These are phyloP conservation scores for Rhinella marina DNA, from an alignment of 2,797 vertebrate genomes.

Conservation along the genomic window DNA sequence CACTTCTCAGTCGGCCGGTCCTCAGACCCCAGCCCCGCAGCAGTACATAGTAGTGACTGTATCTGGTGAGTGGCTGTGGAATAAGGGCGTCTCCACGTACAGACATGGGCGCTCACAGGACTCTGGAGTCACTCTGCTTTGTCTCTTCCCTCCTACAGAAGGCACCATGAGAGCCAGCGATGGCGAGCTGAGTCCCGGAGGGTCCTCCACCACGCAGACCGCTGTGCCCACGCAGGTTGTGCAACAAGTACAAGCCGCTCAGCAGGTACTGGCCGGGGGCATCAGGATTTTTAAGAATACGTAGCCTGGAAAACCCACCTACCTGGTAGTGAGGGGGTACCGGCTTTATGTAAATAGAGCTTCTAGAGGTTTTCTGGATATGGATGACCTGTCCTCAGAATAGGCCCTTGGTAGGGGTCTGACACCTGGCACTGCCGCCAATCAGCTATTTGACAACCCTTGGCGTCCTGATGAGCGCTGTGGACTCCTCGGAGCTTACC, in stretches of 20 bases:
- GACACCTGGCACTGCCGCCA: too few relatives aligned
- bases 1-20: constrained; percentile 70
- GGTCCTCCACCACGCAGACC: constrained; percentile 81
- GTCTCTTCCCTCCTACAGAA: constrained; percentile 72
- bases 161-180: constrained; percentile 85
- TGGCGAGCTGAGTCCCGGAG: constrained; percentile 85
- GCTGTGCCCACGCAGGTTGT: constrained; percentile 87
- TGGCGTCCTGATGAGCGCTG: too few relatives aligned
- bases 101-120: not conserved
- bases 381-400: too few relatives aligned
- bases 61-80: constrained; percentile 79
- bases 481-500: too few relatives aligned
- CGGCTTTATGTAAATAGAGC: not conserved
- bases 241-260: constrained; percentile 82
- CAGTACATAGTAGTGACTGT: constrained; percentile 93
- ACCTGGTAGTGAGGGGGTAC: not conserved
- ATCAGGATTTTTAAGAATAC: not conserved
- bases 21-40: constrained; percentile 71
- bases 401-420: too few relatives aligned
- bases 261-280: constrained; percentile 76
- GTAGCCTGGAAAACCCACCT: not conserved
- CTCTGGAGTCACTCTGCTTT: not conserved
- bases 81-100: not conserved
- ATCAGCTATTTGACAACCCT: too few relatives aligned
- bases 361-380: not conserved